These are phyloP conservation scores for Atherinomorus stipes DNA, from an alignment of 2,113 vertebrate species.

Conservation along the genomic window DNA sequence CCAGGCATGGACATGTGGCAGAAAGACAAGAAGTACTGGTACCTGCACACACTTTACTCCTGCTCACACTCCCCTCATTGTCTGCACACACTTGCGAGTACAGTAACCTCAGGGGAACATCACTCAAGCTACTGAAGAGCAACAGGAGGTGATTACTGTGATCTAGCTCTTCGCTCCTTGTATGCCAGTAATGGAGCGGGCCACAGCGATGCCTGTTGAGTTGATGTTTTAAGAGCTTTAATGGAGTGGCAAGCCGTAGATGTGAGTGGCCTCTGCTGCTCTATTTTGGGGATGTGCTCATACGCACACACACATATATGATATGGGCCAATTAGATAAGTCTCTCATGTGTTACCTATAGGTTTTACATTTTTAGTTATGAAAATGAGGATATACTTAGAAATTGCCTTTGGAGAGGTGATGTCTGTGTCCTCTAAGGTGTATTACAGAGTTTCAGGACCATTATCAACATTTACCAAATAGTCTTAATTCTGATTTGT, in stretches of 20 bases:
- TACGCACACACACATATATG: neutral
- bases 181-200: slow-evolving; percentile 54
- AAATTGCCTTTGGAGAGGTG: neutral
- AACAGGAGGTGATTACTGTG: slow-evolving; percentile 64
- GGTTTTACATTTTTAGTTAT: slow-evolving; percentile 16
- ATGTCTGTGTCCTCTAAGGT: neutral
- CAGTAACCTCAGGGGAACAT: slow-evolving; percentile 54
- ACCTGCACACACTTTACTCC: slow-evolving; percentile 25
- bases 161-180: slow-evolving; percentile 43
- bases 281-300: slow-evolving; percentile 32
- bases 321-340: slow-evolving; percentile 28
- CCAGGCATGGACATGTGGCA: slow-evolving; percentile 13
- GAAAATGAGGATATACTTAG: neutral
- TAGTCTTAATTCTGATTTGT: slow-evolving; percentile 24
- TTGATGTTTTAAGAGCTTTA: slow-evolving; percentile 73
- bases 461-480: neutral
- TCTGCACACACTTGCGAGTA: slow-evolving; percentile 33
- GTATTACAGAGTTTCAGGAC: neutral
- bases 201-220: slow-evolving; percentile 57
- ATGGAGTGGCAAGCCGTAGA: slow-evolving; percentile 53
- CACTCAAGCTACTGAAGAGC: slow-evolving; percentile 66
- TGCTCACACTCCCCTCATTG: slow-evolving; percentile 17
- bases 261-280: slow-evolving; percentile 34
- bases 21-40: slow-evolving; percentile 20
- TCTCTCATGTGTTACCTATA: slow-evolving; percentile 22